Conservation (phyloP, 2,113 vertebrate genomes). For the Polypterus senegalus region DNA sequence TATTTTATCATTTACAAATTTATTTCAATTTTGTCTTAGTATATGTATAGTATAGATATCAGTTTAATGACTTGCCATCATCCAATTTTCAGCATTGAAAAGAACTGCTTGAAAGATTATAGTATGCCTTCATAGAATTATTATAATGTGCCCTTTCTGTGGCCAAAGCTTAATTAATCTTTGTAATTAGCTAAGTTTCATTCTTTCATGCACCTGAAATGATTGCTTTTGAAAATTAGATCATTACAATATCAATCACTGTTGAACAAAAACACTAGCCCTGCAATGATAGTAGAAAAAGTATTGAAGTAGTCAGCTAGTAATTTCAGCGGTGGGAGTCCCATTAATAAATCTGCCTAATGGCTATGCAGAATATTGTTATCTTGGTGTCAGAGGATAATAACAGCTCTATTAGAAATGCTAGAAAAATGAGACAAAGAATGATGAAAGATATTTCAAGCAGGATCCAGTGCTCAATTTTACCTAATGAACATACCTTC, state of each 20-base stretch:
- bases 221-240: neutral
- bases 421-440: conserved; percentile 2
- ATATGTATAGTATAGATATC: too few relatives aligned
- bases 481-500: neutral
- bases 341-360: conserved; percentile 5
- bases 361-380: neutral
- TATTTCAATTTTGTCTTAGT: too few relatives aligned
- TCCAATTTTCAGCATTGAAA: neutral
- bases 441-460: conserved; percentile 1
- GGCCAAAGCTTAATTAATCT: neutral
- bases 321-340: neutral
- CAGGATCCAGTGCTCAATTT: neutral
- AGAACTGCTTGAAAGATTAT: neutral
- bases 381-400: conserved; percentile 1
- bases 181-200: conserved; percentile 1
- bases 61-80: neutral
- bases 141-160: neutral
- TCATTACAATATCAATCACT: conserved; percentile 4
- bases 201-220: neutral
- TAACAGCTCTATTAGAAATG: conserved; percentile 6
- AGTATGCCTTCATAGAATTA: neutral
- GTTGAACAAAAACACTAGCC: neutral
- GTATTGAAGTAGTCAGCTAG: neutral
- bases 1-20: too few relatives aligned
- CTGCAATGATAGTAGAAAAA: neutral